A percentile compares a stretch with the other conserved stretches of the same genome.
Conservation (phyloP, 2,888 invertebrate genomes). For the Chironomus riparius region DNA sequence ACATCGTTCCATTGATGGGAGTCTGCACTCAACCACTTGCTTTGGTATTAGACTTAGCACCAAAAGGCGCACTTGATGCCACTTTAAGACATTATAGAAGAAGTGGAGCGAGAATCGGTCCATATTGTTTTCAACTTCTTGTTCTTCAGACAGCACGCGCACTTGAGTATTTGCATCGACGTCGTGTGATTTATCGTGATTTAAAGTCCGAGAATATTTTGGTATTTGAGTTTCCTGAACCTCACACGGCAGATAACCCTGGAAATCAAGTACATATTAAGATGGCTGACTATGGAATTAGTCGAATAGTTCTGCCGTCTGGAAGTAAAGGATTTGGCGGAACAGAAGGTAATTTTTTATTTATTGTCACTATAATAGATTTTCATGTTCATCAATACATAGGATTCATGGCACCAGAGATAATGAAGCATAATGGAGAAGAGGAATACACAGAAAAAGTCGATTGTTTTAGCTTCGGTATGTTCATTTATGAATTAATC, state of each 20-base stretch:
- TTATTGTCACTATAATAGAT: no score
- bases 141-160: conserved; percentile 88
- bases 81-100: conserved; percentile 76
- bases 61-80: conserved; percentile 75
- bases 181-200: conserved; percentile 76
- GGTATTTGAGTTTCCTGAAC: conserved; percentile 91
- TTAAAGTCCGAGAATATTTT: conserved; percentile 91
- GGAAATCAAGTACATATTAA: conserved; percentile 74
- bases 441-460: conserved; percentile 99
- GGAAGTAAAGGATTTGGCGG: conserved; percentile 97
- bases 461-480: conserved; percentile 97
- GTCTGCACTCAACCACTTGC: conserved; percentile 83
- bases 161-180: conserved; percentile 87
- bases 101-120: conserved; percentile 71
- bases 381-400: no score
- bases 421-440: conserved; percentile 95
- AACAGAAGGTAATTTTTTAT: conserved; percentile 62
- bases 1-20: conserved; percentile 87
- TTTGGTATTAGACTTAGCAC: conserved; percentile 59
- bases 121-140: conserved; percentile 72
- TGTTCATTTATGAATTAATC: conserved; percentile 93
- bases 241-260: conserved; percentile 52
- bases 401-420: conserved; percentile 95
- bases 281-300: conserved; percentile 95
- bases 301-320: conserved; percentile 75